Conservation (phyloP, 2,797 vertebrate genomes). For the Gymnodraco acuticeps region DNA sequence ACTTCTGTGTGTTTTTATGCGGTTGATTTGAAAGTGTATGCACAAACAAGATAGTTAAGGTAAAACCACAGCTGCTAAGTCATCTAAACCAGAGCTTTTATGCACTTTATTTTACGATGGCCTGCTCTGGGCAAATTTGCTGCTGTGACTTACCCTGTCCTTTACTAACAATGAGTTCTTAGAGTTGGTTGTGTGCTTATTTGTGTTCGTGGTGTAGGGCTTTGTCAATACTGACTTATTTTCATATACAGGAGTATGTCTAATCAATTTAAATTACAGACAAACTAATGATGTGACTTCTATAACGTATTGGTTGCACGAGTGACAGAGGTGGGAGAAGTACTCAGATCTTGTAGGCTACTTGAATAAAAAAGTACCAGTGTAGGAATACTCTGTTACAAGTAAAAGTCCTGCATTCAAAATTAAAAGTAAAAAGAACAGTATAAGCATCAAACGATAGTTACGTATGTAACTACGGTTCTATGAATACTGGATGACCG, state of each 20-base stretch:
- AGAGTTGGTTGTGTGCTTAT: not conserved
- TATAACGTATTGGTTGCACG: not conserved
- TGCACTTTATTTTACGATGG: not conserved
- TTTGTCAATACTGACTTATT: not conserved
- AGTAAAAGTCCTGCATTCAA: too few relatives aligned
- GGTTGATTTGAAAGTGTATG: not conserved
- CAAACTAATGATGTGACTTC: not conserved
- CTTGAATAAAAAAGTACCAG: too few relatives aligned
- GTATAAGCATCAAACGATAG: too few relatives aligned
- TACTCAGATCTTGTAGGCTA: too few relatives aligned
- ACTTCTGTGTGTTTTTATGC: not conserved
- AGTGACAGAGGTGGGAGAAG: not conserved
- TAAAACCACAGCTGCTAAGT: not conserved
- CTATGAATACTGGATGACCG: too few relatives aligned
- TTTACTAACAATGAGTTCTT: too few relatives aligned
- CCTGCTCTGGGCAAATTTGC: not conserved
- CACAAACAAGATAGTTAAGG: not conserved
- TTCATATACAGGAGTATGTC: not conserved
- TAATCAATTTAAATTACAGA: not conserved
- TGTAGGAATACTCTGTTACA: too few relatives aligned
- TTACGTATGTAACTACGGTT: too few relatives aligned
- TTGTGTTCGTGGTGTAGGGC: not conserved
- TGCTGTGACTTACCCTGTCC: not conserved
- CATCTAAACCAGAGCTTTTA: not conserved
- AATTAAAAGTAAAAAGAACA: too few relatives aligned